Percentiles rank a stretch among this genome's conserved stretches.
Conservation (phyloP, 2,113 vertebrate genomes). For the Apaloderma vittatum region DNA sequence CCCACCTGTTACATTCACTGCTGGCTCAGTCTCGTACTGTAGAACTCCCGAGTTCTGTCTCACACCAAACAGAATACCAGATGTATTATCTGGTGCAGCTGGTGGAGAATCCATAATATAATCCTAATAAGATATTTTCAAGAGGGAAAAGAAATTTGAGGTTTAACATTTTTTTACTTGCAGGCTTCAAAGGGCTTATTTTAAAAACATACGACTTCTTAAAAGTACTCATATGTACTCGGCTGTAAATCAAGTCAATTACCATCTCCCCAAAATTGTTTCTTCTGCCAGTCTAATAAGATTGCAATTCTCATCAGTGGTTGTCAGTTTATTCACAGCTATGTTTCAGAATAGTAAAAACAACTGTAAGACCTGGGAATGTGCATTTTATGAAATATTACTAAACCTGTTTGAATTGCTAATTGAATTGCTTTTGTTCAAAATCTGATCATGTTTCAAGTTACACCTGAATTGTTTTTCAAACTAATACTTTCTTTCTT, state of each 20-base stretch:
- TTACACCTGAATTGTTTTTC: neutral
- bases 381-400: neutral
- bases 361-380: neutral
- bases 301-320: neutral
- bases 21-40: constrained; percentile 85
- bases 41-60: constrained; percentile 82
- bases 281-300: neutral
- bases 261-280: neutral
- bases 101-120: constrained; percentile 85
- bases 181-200: constrained; percentile 37
- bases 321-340: neutral
- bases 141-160: constrained; percentile 45
- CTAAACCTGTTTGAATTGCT: neutral
- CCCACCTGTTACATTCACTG: constrained; percentile 89
- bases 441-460: neutral
- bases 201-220: constrained; percentile 15
- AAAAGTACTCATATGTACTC: constrained; percentile 32
- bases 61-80: constrained; percentile 83
- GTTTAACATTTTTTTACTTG: constrained; percentile 57
- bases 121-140: constrained; percentile 83
- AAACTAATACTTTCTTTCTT: neutral
- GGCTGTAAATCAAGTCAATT: neutral
- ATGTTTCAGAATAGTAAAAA: neutral
- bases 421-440: neutral
- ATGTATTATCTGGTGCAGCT: constrained; percentile 82